A percentile compares a stretch with the other conserved stretches of the same genome.
These are phyloP conservation scores for Ornithoptera alexandrae DNA, from an alignment of 2,888 invertebrate species.

Conservation along the genomic window DNA sequence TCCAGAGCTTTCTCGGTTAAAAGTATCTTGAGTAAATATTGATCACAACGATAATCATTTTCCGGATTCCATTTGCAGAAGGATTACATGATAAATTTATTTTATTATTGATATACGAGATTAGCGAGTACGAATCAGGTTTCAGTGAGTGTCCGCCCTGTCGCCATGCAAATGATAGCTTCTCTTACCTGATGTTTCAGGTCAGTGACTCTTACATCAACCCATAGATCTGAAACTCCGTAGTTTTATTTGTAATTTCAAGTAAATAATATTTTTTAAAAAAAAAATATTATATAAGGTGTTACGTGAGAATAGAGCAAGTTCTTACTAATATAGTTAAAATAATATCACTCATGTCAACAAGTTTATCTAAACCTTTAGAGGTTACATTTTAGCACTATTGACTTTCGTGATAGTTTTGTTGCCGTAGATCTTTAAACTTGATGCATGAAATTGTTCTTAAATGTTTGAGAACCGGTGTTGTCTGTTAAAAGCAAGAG, in stretches of 20 bases:
- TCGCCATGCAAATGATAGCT: conserved; percentile 74
- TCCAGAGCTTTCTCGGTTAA: conserved; percentile 18
- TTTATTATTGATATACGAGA: conserved; percentile 49
- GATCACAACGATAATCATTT: conserved; percentile 30
- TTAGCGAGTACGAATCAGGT: conserved; percentile 50
- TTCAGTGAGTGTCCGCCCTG: conserved; percentile 60
- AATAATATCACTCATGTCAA: too few species aligned
- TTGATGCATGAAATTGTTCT: background rate
- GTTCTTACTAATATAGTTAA: background rate
- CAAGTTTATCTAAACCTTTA: background rate
- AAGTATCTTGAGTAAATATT: conserved; percentile 19
- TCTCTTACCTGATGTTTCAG: conserved; percentile 58
- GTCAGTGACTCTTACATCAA: conserved; percentile 13
- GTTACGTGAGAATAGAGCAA: background rate
- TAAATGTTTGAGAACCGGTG: conserved; percentile 21
- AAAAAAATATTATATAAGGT: background rate
- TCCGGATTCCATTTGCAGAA: conserved; percentile 39
- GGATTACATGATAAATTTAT: conserved; percentile 41
- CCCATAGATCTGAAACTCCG: background rate
- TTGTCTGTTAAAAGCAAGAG: conserved; percentile 47
- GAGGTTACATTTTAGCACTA: too few species aligned
- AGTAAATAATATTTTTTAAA: background rate
- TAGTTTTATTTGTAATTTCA: background rate
- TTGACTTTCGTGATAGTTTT: too few species aligned
- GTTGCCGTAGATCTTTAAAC: too few species aligned